phyloP scores from a whole-genome alignment of 1,140 invertebrate species.

The Hylyphantes graminicola region DNA sequence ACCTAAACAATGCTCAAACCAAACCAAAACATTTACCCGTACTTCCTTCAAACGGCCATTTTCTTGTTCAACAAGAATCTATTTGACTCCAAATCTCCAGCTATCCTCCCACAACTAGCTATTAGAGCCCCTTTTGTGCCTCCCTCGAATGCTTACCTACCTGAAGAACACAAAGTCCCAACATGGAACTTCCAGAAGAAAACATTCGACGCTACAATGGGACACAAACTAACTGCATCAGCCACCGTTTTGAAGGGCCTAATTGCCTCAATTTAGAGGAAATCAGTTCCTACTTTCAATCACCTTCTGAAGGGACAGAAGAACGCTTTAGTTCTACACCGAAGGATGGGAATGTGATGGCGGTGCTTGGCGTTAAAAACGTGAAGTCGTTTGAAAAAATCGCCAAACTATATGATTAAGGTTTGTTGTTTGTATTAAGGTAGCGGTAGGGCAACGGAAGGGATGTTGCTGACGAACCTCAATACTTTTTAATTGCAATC shows the following conservation, averaged over 20 bases:
- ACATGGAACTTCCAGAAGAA: constrained; percentile 19
- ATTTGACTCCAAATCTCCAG: not conserved
- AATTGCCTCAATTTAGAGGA: constrained; percentile 59
- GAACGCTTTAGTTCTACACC: no score
- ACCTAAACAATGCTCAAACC: not conserved
- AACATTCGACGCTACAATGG: constrained; percentile 16
- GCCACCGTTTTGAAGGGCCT: constrained; percentile 38
- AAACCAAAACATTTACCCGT: not conserved
- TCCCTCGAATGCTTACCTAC: not conserved
- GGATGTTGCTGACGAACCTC: no score
- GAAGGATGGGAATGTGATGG: no score
- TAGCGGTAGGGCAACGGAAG: no score
- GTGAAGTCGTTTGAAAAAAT: no score
- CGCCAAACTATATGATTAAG: no score
- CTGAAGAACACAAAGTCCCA: constrained; percentile 9
- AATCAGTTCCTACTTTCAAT: constrained; percentile 44
- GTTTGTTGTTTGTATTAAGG: no score
- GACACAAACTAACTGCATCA: constrained; percentile 59
- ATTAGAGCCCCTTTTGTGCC: constrained; percentile 15
- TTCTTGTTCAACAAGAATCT: not conserved
- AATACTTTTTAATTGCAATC: no score
- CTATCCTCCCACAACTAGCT: not conserved
- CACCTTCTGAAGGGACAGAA: constrained; percentile 1
- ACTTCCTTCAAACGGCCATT: not conserved
- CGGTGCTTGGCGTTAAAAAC: no score